Percentiles rank a stretch among this genome's conserved stretches.
Conservation (phyloP, 2,888 invertebrate species). For the Brachylomia viminalis region DNA sequence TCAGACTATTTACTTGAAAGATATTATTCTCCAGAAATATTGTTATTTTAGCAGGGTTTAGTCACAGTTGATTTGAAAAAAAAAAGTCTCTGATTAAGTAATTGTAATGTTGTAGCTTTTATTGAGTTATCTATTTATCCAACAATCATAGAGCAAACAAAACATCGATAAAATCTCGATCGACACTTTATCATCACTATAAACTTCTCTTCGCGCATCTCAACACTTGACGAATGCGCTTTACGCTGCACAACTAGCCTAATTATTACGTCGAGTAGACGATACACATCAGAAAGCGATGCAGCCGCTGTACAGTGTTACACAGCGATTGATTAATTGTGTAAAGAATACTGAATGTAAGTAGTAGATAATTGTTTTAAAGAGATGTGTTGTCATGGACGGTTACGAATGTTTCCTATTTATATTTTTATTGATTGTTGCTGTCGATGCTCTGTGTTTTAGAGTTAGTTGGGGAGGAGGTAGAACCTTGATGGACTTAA, state of each 20-base stretch:
- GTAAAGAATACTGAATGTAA: constrained; percentile 53
- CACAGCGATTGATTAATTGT: constrained; percentile 69
- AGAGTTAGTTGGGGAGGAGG: constrained; percentile 13
- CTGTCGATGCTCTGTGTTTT: constrained; percentile 26
- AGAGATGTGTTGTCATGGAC: constrained; percentile 40
- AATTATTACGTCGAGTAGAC: constrained; percentile 73
- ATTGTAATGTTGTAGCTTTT: background rate
- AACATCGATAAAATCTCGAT: constrained; percentile 55
- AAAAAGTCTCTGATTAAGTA: background rate
- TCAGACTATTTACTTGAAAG: background rate
- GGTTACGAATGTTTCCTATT: constrained; percentile 60
- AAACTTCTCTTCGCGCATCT: constrained; percentile 77
- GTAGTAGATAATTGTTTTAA: constrained; percentile 66
- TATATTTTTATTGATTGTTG: constrained; percentile 53
- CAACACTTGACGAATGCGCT: constrained; percentile 84
- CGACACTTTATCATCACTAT: constrained; percentile 61
- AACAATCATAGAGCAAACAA: background rate
- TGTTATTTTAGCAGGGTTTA: no score
- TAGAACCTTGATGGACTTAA: background rate
- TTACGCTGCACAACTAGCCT: constrained; percentile 78
- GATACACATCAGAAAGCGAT: constrained; percentile 53
- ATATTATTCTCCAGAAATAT: background rate
- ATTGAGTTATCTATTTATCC: background rate
- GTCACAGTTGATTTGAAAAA: no score
- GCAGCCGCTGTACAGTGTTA: constrained; percentile 56